Percentiles rank a stretch among this genome's conserved stretches.
Evolutionary conservation across 1,140 invertebrate genomes (phyloP).

Genomic region (Drosophila chauvacae): DNA sequence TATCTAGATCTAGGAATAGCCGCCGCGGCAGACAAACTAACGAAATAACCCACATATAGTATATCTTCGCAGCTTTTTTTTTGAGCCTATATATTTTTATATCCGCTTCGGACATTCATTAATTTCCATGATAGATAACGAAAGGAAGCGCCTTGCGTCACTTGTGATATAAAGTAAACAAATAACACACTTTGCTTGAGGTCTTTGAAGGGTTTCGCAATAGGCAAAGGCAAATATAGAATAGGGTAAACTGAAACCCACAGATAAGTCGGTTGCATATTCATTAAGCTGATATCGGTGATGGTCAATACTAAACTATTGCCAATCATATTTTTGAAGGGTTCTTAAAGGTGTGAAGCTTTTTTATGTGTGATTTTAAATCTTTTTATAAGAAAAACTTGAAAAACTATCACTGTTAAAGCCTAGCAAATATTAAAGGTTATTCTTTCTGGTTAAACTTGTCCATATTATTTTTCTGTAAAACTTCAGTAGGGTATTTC

Average conservation of each 20-base stretch:
- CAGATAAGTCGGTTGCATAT: conserved; percentile 20
- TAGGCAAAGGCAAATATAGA: neutral
- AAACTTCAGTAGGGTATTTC: no score
- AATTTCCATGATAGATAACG: conserved; percentile 68
- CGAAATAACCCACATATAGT: conserved; percentile 21
- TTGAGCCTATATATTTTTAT: conserved; percentile 12
- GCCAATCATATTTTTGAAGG: neutral
- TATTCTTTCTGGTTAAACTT: no score
- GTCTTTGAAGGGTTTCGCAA: conserved; percentile 44
- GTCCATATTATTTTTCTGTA: no score
- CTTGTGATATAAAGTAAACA: conserved; percentile 45
- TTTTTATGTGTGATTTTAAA: no score
- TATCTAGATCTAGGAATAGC: conserved; percentile 52
- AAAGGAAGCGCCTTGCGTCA: conserved; percentile 45
- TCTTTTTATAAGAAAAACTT: no score
- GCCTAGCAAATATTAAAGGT: no score
- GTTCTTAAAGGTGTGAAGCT: neutral
- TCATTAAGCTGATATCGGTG: neutral
- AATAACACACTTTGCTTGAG: conserved; percentile 51
- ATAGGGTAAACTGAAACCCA: neutral
- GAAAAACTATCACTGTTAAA: no score
- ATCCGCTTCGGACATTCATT: conserved; percentile 69
- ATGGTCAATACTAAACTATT: conserved; percentile 8
- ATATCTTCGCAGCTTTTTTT: conserved; percentile 10
- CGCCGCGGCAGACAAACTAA: conserved; percentile 34